Percentiles rank a stretch among this genome's conserved stretches.
Conservation (phyloP, 2,888 invertebrate genomes). For the Drosophila crucigera region DNA sequence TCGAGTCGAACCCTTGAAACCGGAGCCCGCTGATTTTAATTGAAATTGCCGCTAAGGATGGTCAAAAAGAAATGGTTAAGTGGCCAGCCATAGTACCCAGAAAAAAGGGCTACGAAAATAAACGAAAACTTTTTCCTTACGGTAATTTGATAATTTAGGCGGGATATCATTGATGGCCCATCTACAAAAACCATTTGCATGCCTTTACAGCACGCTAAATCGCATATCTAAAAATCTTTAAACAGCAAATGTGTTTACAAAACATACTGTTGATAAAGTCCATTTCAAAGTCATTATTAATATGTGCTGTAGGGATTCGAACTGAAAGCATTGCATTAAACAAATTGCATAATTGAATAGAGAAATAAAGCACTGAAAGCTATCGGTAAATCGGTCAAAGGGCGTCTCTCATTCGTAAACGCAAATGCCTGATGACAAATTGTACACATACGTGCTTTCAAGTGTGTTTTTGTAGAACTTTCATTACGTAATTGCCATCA, state of each 20-base stretch:
- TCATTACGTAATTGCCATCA: slow-evolving; percentile 53
- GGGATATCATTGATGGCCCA: slow-evolving; percentile 2
- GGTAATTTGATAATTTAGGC: slow-evolving; percentile 28
- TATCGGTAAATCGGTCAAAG: slow-evolving; percentile 39
- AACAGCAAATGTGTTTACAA: not conserved
- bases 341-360: slow-evolving; percentile 44
- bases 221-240: too few relatives aligned
- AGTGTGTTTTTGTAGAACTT: slow-evolving; percentile 40
- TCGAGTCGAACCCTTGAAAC: slow-evolving; percentile 20
- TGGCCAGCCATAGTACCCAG: not conserved
- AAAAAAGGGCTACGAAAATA: slow-evolving; percentile 25
- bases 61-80: slow-evolving; percentile 36
- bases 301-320: not conserved
- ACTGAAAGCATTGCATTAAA: not conserved
- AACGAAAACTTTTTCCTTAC: slow-evolving; percentile 29
- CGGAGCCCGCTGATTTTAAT: slow-evolving; percentile 55
- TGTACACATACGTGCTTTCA: slow-evolving; percentile 5
- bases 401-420: slow-evolving; percentile 7
- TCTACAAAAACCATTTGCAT: not conserved
- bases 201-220: too few relatives aligned
- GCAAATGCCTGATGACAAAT: slow-evolving; percentile 15
- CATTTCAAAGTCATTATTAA: not conserved
- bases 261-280: not conserved
- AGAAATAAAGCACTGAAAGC: slow-evolving; percentile 22
- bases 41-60: slow-evolving; percentile 57